Evolutionary conservation across 2,888 invertebrate species (phyloP), one percentile per base, ranked within the genome.

Genomic region (Catocala nupta): DNA sequence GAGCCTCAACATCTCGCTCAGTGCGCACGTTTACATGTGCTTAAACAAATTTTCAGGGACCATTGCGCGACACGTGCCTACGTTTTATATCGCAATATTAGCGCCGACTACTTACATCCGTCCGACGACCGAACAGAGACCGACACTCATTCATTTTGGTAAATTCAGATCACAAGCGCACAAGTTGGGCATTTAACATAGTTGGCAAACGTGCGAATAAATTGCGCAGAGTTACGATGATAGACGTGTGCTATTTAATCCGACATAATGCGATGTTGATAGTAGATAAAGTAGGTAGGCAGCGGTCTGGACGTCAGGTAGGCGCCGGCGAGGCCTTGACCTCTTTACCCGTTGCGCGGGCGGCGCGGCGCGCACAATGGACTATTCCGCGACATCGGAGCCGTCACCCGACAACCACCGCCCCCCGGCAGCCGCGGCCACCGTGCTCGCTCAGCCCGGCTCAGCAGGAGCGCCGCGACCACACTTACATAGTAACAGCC

Each of bases 1-100:
- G 92, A 90, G 93, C 92, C 93, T 88, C 92, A 90, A 86, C 89
- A 92, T 91, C 92, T 89, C 90, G 85, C 81, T 82, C 81, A 80
- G 75, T 72, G 83, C 79, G 82, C 85, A 79, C 86, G 82, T 79
- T 82, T 81, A 82, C 81, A 81, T 83, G 76, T 80, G 67, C 70
- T 68, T 70, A 65, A 73, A 84, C 77, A 81, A 81, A 83, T 82
- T 85, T 88, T 87, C 83, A 86, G 85, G 83, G 81, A 82, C 81
- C 83, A 78, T 74, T 68, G 70, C 77, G 70, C 75, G 67, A 70
- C 73, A 51, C 50, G 54, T 60, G 72, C 77, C 71, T 62, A 69
- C 75, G 61, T 75, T 77, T 77, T 78, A 74, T 68, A 72, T 66
- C 70, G 60, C 69, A 74, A 68, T 76, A 73, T 77, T 79, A 67